Percentiles rank a stretch among this genome's conserved stretches.
phyloP scores from a whole-genome alignment of 1,140 invertebrate genomes.

The Tyrophagus putrescentiae region DNA sequence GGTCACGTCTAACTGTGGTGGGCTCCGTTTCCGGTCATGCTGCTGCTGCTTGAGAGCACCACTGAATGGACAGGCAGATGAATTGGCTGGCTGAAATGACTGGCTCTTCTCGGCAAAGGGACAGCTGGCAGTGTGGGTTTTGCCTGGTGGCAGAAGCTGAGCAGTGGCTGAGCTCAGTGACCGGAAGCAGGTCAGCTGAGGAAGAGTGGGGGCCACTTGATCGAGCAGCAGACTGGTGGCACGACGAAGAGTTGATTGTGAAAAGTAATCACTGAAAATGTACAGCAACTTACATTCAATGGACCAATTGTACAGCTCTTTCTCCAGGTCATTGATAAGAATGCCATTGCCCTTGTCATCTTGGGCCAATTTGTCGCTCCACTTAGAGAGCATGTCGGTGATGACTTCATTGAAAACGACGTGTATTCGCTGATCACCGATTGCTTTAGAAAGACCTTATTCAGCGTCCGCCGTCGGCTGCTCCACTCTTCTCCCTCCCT shows the following conservation, averaged over 20 bases:
- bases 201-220: no score
- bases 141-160: background rate
- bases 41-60: no score
- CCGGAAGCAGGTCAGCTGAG: no score
- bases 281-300: constrained; percentile 46
- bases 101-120: no score
- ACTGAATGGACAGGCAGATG: no score
- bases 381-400: constrained; percentile 35
- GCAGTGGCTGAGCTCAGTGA: background rate
- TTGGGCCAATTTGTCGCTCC: constrained; percentile 28
- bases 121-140: constrained; percentile 4
- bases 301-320: constrained; percentile 55
- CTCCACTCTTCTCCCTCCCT: constrained; percentile 65
- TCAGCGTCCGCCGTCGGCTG: constrained; percentile 48
- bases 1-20: no score
- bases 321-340: constrained; percentile 40
- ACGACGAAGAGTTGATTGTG: no score
- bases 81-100: no score
- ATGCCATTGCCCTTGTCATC: constrained; percentile 21
- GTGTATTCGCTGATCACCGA: constrained; percentile 35
- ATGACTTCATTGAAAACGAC: constrained; percentile 39
- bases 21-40: no score
- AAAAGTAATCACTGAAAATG: background rate
- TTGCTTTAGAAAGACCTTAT: constrained; percentile 50
- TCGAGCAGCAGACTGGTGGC: no score